Evolutionary conservation across 2,797 vertebrate genomes (phyloP).

Genomic region (Typhlichthys subterraneus): DNA sequence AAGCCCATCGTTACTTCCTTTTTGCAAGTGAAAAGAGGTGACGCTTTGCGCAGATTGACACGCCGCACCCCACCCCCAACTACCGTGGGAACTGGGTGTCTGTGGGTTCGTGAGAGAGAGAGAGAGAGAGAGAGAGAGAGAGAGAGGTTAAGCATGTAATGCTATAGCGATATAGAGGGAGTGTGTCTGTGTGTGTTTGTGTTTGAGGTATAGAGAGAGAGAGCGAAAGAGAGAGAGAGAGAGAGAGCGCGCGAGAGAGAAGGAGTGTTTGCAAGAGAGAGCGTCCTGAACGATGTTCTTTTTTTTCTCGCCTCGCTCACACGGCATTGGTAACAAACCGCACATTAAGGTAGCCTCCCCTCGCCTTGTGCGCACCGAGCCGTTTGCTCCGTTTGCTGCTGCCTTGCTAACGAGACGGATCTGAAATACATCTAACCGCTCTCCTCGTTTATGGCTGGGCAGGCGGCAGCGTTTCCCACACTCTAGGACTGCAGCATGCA

Average conservation of each 20-base stretch:
- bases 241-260: background rate
- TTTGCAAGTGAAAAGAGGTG: conserved; percentile 77
- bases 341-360: conserved; percentile 25
- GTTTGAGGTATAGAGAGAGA: conserved; percentile 19
- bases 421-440: conserved; percentile 47
- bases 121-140: conserved; percentile 3
- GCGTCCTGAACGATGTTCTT: background rate
- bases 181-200: background rate
- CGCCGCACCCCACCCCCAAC: conserved; percentile 58
- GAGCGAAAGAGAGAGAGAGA: conserved; percentile 9
- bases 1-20: conserved; percentile 76
- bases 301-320: conserved; percentile 28
- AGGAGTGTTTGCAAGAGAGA: conserved; percentile 5
- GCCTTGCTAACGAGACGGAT: conserved; percentile 38
- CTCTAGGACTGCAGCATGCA: conserved; percentile 10
- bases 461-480: conserved; percentile 65
- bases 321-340: conserved; percentile 57
- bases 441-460: conserved; percentile 39
- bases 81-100: conserved; percentile 81
- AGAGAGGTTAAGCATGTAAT: conserved; percentile 4
- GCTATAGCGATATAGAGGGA: conserved; percentile 29
- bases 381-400: conserved; percentile 62
- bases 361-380: conserved; percentile 11
- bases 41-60: conserved; percentile 73
- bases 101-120: conserved; percentile 35